Evolutionary conservation across 2,797 vertebrate species (phyloP).

Genomic region (Tinamus major): DNA sequence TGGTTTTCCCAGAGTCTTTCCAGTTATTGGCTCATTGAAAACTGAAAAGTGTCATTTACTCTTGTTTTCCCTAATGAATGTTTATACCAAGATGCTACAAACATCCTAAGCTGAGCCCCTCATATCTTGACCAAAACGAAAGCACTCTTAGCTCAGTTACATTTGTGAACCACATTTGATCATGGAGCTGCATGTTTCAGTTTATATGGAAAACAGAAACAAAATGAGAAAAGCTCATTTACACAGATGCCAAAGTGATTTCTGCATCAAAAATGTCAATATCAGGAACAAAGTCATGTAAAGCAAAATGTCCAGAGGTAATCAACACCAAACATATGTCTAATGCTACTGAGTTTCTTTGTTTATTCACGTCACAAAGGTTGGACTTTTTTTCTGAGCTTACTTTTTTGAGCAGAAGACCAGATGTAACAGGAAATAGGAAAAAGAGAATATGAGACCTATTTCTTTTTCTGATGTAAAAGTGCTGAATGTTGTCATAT

Average conservation of each 20-base stretch:
- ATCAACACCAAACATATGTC: not conserved
- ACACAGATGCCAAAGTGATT: not conserved
- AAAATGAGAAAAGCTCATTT: not conserved
- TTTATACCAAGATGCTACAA: not conserved
- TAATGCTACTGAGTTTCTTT: not conserved
- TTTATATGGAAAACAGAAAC: not conserved
- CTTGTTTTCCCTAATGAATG: not conserved
- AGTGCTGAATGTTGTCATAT: not conserved
- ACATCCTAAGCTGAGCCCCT: not conserved
- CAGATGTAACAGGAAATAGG: not conserved
- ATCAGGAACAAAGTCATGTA: not conserved
- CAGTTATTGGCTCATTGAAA: not conserved
- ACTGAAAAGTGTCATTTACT: not conserved
- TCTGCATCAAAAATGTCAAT: not conserved
- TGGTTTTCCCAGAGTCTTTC: not conserved
- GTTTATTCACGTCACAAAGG: not conserved
- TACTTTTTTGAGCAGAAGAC: not conserved
- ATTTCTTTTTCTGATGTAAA: not conserved
- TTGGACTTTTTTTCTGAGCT: not conserved
- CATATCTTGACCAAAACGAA: not conserved
- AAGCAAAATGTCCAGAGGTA: not conserved
- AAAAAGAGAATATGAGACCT: not conserved
- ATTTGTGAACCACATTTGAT: not conserved
- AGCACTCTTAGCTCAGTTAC: not conserved
- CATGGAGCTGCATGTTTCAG: not conserved